Evolutionary conservation across 2,888 invertebrate genomes (phyloP).

Genomic region (Patella caerulea): DNA sequence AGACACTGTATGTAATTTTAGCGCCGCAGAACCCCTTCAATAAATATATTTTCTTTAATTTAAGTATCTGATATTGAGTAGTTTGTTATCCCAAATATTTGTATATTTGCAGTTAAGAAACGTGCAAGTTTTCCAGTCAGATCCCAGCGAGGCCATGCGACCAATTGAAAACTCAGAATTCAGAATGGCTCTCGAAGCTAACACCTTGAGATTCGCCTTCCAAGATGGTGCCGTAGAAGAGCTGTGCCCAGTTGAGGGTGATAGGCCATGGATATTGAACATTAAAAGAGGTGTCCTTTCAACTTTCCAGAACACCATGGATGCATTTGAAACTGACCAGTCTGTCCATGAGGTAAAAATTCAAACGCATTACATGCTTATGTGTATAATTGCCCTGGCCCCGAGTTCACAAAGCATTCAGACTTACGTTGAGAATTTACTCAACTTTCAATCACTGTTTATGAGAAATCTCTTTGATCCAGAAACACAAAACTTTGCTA

Average conservation of each 20-base stretch:
- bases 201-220: conserved; percentile 82
- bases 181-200: conserved; percentile 78
- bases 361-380: too few species aligned
- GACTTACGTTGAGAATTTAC: too few species aligned
- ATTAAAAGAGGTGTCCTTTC: conserved; percentile 91
- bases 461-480: too few species aligned
- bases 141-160: conserved; percentile 44
- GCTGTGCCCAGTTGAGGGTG: conserved; percentile 86
- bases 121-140: conserved; percentile 65
- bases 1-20: too few species aligned
- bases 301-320: conserved; percentile 90
- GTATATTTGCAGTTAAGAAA: conserved; percentile 58
- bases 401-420: too few species aligned
- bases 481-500: too few species aligned
- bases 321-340: conserved; percentile 79
- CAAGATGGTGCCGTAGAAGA: conserved; percentile 84
- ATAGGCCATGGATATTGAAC: conserved; percentile 86
- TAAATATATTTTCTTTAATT: too few species aligned
- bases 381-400: too few species aligned
- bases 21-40: too few species aligned
- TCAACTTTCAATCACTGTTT: too few species aligned
- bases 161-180: conserved; percentile 49
- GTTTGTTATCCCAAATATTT: conserved; percentile 11
- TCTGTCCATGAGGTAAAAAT: conserved; percentile 52
- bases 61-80: too few species aligned